These are phyloP conservation scores for Eustalomyia histrio DNA, from an alignment of 2,888 invertebrate genomes.

Conservation along the genomic window DNA sequence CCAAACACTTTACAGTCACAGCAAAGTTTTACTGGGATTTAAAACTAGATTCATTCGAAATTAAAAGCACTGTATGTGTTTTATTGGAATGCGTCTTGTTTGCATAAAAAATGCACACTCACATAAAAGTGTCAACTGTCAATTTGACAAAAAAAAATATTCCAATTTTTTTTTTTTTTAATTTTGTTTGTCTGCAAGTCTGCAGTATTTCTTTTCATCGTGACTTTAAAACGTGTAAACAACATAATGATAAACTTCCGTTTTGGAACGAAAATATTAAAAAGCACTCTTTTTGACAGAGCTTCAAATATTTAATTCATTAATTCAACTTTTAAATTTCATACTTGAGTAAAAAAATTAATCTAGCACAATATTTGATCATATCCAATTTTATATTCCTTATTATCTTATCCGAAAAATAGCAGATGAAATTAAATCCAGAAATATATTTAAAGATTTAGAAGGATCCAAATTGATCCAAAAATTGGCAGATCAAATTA, in stretches of 20 bases:
- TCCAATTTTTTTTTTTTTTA: slow-evolving; percentile 19
- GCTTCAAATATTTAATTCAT: too few relatives aligned
- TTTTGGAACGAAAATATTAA: slow-evolving; percentile 29
- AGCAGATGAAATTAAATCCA: too few relatives aligned
- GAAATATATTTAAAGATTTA: too few relatives aligned
- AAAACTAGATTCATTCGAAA: not conserved
- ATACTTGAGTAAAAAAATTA: too few relatives aligned
- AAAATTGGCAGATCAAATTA: too few relatives aligned
- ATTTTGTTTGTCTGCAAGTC: slow-evolving; percentile 5
- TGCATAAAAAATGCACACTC: slow-evolving; percentile 56
- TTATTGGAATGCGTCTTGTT: slow-evolving; percentile 59
- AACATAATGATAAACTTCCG: slow-evolving; percentile 64
- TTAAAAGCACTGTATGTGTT: slow-evolving; percentile 32
- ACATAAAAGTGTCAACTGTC: slow-evolving; percentile 63
- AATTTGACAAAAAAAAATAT: slow-evolving; percentile 35
- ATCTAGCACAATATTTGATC: too few relatives aligned
- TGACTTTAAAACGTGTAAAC: slow-evolving; percentile 36
- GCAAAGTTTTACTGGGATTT: not conserved
- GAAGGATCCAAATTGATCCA: too few relatives aligned
- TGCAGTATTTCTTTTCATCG: slow-evolving; percentile 4
- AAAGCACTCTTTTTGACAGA: too few relatives aligned
- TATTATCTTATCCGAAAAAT: too few relatives aligned
- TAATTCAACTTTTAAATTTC: too few relatives aligned
- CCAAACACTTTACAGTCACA: not conserved
- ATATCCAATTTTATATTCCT: too few relatives aligned